Base-by-base conservation (phyloP, 2,888 invertebrate genomes). In the Cepaea hortensis region DNA sequence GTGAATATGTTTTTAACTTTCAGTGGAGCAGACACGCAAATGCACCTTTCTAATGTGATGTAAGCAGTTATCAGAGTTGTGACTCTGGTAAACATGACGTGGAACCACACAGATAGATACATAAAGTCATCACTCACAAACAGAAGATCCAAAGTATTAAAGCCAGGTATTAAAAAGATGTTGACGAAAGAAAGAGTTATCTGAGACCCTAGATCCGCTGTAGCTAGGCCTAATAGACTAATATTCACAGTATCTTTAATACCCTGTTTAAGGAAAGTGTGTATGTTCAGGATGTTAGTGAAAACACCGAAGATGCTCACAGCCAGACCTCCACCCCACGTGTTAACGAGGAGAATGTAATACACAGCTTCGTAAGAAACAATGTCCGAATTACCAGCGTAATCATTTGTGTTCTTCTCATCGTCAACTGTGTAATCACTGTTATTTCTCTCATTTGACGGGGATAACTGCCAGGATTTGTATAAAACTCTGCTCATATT, bases 61-160 rank as follows among this genome's bases (percentile, higher is more conserved):
- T 48, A 81, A 35, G 81, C 46, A 9, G 81, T 81, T 65, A 81
- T 81, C 46, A 23, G 65, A 15, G 65, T 81, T 20, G 81, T 81
- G 46, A 68, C 23, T 65, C 81, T 35, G 13, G 81, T 81, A n/a
- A 80, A 68, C 46, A 81, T 35, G 1, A 68, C 23, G 4, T 61
- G 81, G 13, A 13, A 48, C 81, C 81, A 81, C 13, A 46, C 13
- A 3, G 13, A 18, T 18, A 68, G 9, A 46, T 65, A 81, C 50
- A 48, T 48, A 18, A 81, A 20, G 15, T 81, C 65, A 65, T 15
- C 20, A 23, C 20, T 11, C 20, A 48, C n/a, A 18, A 65, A 46
- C 46, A 18, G 55, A 62, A 80, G 20, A 15, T 68, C 46, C 48
- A 68, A 11, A 23, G 18, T 48, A 68, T 35, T 3, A n/a, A 81